A percentile compares a stretch with the other conserved stretches of the same genome.
Conservation (phyloP, 1,140 invertebrate genomes). For the Caligus rogercresseyi region DNA sequence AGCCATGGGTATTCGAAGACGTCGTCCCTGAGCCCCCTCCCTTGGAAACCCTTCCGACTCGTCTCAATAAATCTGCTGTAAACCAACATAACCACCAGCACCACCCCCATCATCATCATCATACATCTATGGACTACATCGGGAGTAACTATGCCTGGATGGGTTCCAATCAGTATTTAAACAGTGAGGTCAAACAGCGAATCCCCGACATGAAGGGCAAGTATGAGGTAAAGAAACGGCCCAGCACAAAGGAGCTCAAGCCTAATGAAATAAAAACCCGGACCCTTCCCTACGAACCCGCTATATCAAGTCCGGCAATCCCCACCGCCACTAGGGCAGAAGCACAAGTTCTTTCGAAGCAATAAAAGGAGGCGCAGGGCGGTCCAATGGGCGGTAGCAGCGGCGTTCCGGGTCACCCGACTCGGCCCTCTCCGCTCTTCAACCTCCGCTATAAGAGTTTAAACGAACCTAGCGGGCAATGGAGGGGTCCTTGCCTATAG, state of each 20-base stretch:
- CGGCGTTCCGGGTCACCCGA: not conserved
- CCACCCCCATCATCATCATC: not conserved
- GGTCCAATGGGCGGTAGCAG: not conserved
- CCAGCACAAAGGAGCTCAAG: not conserved
- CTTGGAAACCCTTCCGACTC: constrained; percentile 66
- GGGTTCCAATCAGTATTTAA: constrained; percentile 16
- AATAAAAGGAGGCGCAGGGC: not conserved
- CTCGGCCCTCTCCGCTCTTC: constrained; percentile 48
- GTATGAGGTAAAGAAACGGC: not conserved
- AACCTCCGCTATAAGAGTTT: constrained; percentile 63
- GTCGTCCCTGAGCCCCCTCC: constrained; percentile 40
- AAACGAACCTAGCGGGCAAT: constrained; percentile 48
- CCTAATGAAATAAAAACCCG: constrained; percentile 7
- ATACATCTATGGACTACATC: constrained; percentile 21
- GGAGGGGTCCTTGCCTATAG: not conserved
- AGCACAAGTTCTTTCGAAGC: constrained; percentile 16
- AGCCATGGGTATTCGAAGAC: not conserved
- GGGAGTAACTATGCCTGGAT: constrained; percentile 21
- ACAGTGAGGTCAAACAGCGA: constrained; percentile 8
- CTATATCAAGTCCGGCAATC: constrained; percentile 1
- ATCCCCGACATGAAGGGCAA: constrained; percentile 12
- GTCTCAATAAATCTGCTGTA: constrained; percentile 30
- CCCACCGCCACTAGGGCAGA: not conserved
- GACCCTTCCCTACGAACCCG: not conserved
- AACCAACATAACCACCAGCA: not conserved